Conservation (phyloP, 1,140 invertebrate species). For the Helicoverpa zea region DNA sequence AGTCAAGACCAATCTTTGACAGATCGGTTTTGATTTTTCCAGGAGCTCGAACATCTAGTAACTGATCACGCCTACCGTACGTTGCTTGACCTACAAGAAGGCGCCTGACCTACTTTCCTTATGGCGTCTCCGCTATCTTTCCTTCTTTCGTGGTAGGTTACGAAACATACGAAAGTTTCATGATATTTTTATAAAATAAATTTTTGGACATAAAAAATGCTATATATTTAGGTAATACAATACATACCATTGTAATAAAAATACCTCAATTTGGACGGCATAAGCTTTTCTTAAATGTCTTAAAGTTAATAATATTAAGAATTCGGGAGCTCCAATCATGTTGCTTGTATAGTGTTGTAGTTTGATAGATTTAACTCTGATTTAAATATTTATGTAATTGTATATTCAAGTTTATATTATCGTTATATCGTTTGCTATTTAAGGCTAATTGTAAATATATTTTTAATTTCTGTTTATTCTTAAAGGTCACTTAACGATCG, state of each 20-base stretch:
- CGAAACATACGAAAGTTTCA: background rate
- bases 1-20: too few species aligned
- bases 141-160: too few species aligned
- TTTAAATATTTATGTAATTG: constrained; percentile 35
- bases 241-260: background rate
- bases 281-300: constrained; percentile 18
- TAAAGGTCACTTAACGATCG: constrained; percentile 17
- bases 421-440: constrained; percentile 23
- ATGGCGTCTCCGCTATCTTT: too few species aligned
- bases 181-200: background rate
- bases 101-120: too few species aligned
- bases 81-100: too few species aligned
- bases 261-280: constrained; percentile 16
- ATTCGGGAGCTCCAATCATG: constrained; percentile 22
- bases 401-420: constrained; percentile 18
- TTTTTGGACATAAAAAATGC: background rate
- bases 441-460: constrained; percentile 40
- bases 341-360: constrained; percentile 29
- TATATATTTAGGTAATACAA: background rate
- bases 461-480: constrained; percentile 27
- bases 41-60: too few species aligned
- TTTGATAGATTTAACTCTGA: constrained; percentile 4
- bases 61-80: too few species aligned
- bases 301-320: constrained; percentile 8
- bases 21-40: too few species aligned